Base-by-base conservation (phyloP, 2,113 vertebrate species). In the Callospermophilus lateralis region DNA sequence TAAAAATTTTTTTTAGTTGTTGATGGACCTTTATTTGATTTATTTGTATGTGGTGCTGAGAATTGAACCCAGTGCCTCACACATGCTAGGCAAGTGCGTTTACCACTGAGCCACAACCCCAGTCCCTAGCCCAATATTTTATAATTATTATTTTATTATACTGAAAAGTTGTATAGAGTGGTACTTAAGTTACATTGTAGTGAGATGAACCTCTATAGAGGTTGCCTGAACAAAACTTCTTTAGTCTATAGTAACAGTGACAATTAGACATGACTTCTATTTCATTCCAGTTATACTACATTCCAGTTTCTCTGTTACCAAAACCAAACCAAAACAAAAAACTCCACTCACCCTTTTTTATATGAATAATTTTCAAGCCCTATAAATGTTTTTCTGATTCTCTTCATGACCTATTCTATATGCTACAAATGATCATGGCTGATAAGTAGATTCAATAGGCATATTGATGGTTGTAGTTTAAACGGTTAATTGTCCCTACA, bases 401-500 rank as follows among this genome's bases (percentile, higher is more conserved):
- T 48, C 12, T 63, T 83, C 6, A 68, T 80, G 26, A 94, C 30
- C 6, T 51, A 4, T 26, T 80, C 39, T 65, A 22, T 86, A 76
- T 78, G 28, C 42, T 84, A 51, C 32, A 87, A 53, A 87, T 90
- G 48, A 89, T 80, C 24, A n/a, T 68, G 48, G 0, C 32, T 83
- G 32, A 20, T 81, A 67, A 70, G 4, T 58, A 70, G 15, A 84
- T 76, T 24, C 24, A 58, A 63, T 70, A 65, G 84, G 24, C 42
- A 63, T 76, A 79, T 88, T 89, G 84, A 76, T 90, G 58, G 93
- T 84, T 6, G 26, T 93, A 83, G 51, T 77, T 93, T 79, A 88
- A 79, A 13, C 30, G 42, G 13, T 22, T 65, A 86, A 76, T 48
- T 24, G 16, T 58, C 19, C 68, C 68, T 61, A 70, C 24, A 63